These are phyloP conservation scores for Drosophila mauritiana DNA, from an alignment of 1,140 invertebrate genomes.

Conservation along the genomic window DNA sequence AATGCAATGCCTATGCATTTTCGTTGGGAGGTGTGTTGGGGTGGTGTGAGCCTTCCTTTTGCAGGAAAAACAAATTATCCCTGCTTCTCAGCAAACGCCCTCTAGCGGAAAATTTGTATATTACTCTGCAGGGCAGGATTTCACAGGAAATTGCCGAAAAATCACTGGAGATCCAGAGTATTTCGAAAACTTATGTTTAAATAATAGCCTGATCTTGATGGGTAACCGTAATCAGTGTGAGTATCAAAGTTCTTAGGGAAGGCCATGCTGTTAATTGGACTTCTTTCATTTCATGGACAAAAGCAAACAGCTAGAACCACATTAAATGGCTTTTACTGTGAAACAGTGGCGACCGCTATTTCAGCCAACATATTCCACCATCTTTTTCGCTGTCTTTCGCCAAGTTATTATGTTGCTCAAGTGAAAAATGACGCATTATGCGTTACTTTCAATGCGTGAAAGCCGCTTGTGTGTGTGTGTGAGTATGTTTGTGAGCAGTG, in stretches of 20 bases:
- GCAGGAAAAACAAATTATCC: constrained; percentile 27
- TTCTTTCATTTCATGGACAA: neutral
- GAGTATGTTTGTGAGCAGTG: constrained; percentile 4
- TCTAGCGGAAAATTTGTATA: constrained; percentile 21
- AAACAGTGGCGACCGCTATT: neutral
- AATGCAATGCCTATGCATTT: constrained; percentile 41
- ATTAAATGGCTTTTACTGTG: constrained; percentile 6
- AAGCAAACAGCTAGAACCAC: neutral
- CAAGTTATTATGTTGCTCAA: constrained; percentile 67
- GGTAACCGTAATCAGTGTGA: too few species aligned
- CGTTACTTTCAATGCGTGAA: constrained; percentile 53
- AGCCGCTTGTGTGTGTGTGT: constrained; percentile 11
- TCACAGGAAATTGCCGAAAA: constrained; percentile 1
- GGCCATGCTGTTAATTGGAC: constrained; percentile 5
- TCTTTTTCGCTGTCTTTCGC: constrained; percentile 34
- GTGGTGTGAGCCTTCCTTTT: neutral
- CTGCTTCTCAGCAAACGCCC: neutral
- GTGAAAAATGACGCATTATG: constrained; percentile 76
- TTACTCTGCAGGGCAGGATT: constrained; percentile 13
- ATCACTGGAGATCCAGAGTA: neutral
- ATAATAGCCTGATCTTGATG: neutral
- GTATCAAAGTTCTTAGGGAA: too few species aligned
- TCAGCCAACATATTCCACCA: constrained; percentile 19
- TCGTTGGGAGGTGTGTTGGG: neutral
- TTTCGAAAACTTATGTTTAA: neutral